Conservation (phyloP, 2,797 vertebrate species). For the Pyrocephalus nanus region DNA sequence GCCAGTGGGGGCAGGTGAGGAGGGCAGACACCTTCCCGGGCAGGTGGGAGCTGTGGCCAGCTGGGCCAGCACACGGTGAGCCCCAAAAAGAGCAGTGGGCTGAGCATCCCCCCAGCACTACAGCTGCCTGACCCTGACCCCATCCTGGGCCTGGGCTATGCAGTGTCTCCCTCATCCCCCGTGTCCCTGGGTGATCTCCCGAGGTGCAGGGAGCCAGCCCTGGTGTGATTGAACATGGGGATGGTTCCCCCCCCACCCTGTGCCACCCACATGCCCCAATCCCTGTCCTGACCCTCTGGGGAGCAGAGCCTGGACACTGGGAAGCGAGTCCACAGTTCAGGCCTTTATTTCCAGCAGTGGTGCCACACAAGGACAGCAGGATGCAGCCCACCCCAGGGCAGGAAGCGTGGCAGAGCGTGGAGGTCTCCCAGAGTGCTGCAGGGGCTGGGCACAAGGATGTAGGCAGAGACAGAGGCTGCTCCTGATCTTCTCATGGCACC, state of each 20-base stretch:
- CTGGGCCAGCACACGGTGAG: accelerated
- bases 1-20: neutral
- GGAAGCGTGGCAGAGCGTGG: neutral
- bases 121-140: neutral
- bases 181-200: neutral
- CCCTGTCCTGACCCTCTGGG: neutral
- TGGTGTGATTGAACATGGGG: accelerated
- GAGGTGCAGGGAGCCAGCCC: neutral
- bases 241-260: neutral
- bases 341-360: constrained; percentile 37
- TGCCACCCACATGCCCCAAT: neutral
- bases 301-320: neutral
- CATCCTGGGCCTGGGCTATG: accelerated
- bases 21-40: neutral
- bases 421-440: neutral
- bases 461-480: neutral
- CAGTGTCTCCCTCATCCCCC: neutral
- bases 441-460: neutral
- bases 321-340: neutral
- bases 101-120: too few species aligned
- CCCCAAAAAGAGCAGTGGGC: too few species aligned
- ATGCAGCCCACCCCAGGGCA: neutral
- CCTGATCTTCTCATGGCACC: neutral
- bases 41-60: neutral
- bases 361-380: accelerated